These are phyloP conservation scores for Macrotrachela quadricornifera DNA, from an alignment of 1,140 invertebrate species.

Conservation along the genomic window DNA sequence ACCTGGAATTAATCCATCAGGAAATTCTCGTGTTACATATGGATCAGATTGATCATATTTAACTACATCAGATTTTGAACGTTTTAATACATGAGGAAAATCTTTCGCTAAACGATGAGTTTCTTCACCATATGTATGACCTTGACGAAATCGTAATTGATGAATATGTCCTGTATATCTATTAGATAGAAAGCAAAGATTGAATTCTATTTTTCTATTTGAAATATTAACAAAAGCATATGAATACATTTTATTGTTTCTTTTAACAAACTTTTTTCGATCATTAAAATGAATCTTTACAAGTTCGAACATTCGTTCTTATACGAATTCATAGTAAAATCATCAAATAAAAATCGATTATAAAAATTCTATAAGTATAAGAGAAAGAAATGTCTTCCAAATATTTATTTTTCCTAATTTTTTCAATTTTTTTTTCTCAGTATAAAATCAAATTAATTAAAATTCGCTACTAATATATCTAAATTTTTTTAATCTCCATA, in stretches of 20 bases:
- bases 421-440: neutral
- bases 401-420: too few species aligned
- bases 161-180: constrained; percentile 29
- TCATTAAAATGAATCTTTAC: neutral
- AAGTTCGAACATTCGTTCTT: neutral
- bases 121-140: constrained; percentile 27
- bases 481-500: neutral
- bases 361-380: too few species aligned
- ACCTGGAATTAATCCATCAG: constrained; percentile 26
- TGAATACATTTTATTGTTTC: too few species aligned
- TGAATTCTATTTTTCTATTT: too few species aligned
- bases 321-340: neutral
- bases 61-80: neutral
- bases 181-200: constrained; percentile 10
- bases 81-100: neutral
- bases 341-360: too few species aligned
- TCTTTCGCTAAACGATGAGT: constrained; percentile 24
- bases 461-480: too few species aligned
- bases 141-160: constrained; percentile 27
- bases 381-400: too few species aligned
- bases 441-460: neutral
- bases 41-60: constrained; percentile 9
- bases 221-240: too few species aligned
- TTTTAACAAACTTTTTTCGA: neutral
- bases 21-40: constrained; percentile 22